These are phyloP conservation scores for Telenomus remus DNA, from an alignment of 1,140 invertebrate species.

Conservation along the genomic window DNA sequence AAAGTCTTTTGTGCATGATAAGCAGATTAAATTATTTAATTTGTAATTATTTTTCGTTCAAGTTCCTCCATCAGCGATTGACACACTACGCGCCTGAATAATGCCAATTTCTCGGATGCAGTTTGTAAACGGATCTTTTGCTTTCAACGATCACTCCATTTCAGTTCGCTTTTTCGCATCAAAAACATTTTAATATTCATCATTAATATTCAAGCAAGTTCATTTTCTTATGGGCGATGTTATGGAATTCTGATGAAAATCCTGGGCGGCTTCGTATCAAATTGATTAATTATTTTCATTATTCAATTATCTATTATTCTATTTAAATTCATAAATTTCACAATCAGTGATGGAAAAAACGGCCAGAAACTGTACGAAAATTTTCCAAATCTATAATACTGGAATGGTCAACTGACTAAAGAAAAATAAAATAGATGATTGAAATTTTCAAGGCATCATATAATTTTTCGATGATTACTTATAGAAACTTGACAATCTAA, in stretches of 20 bases:
- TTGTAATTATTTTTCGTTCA: slow-evolving; percentile 44
- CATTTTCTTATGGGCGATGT: no score
- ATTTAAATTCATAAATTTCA: not conserved
- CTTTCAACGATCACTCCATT: slow-evolving; percentile 15
- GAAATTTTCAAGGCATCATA: no score
- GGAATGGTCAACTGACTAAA: no score
- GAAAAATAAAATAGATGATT: no score
- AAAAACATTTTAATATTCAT: slow-evolving; percentile 29
- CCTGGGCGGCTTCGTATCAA: not conserved
- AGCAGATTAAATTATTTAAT: slow-evolving; percentile 56
- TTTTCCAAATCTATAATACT: not conserved
- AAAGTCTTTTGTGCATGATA: slow-evolving; percentile 54
- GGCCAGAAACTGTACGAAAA: no score
- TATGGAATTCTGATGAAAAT: no score
- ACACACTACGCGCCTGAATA: slow-evolving; percentile 38
- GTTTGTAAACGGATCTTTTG: slow-evolving; percentile 6
- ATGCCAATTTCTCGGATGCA: slow-evolving; percentile 25
- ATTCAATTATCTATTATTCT: not conserved
- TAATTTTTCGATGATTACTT: no score
- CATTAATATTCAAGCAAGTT: slow-evolving; percentile 27
- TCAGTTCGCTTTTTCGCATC: slow-evolving; percentile 2
- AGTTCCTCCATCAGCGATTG: slow-evolving; percentile 37
- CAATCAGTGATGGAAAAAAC: no score
- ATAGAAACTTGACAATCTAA: no score
- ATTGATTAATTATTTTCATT: slow-evolving; percentile 16